Base-by-base conservation (phyloP, 2,888 invertebrate species). In the Ceratothoa steindachneri region DNA sequence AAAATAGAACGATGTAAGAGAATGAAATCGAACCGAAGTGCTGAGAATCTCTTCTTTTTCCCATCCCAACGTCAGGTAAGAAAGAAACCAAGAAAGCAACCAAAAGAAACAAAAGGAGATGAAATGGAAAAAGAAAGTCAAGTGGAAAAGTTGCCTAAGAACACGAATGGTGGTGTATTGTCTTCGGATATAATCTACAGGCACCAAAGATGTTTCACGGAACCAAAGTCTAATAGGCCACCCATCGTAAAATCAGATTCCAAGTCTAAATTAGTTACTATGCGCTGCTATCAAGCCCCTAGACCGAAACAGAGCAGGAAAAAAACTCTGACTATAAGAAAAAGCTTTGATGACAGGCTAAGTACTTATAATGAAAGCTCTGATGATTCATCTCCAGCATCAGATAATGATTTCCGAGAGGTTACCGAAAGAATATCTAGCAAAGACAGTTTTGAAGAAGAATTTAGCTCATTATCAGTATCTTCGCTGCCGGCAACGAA, bases 211-310 rank as follows among this genome's bases (percentile, higher is more conserved):
- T 24, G 27, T 2, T 60, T 60, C 24, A 60, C 60, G 1, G 60
- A 60, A 4, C 12, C 12, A 22, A 60, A 60, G 3, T 1, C 60
- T 24, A 15, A 24, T 12, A 60, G 24, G n/a, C 60, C 60, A 24
- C n/a, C 22, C n/a, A 60, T 60, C 1, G n/a, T 60, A 24, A 60
- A 60, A 60, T 60, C 60, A 12, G 60, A 60, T 24, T 60, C 60
- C 24, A 60, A 60, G 3, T 60, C 60, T n/a, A 60, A 60, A 24
- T 24, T 60, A 24, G 12, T 60, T n/a, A 22, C 60, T 24, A 60
- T 60, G 60, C 19, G 22, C 12, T 60, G 60, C 24, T 60, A 60
- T 24, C 60, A 60, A 24, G 22, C 22, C 12, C 60, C 60, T n/a
- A n/a, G 60, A 2, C 60, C 60, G n/a, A 60, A 60, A 60, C 19